These are phyloP conservation scores for Lepilemur ruficaudatus DNA, from an alignment of 2,797 vertebrate genomes.

Conservation along the genomic window DNA sequence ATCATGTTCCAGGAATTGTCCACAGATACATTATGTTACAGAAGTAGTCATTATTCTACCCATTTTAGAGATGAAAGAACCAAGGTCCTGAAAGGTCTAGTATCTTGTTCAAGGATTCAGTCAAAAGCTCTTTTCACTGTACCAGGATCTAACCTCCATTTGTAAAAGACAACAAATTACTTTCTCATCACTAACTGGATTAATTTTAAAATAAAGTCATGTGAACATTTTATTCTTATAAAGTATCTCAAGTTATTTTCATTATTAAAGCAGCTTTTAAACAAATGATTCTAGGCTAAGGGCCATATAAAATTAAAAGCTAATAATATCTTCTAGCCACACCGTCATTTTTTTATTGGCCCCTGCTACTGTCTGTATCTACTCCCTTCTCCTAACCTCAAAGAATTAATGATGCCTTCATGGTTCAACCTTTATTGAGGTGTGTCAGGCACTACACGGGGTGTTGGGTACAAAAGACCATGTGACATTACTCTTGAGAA, in stretches of 20 bases:
- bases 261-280: constrained; percentile 4
- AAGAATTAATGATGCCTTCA: background rate
- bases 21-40: background rate
- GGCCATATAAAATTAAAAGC: background rate
- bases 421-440: background rate
- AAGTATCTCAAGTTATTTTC: background rate
- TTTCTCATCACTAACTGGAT: background rate
- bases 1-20: background rate
- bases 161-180: background rate
- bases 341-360: background rate
- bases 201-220: background rate
- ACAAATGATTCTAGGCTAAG: background rate
- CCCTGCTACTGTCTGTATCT: too few species aligned
- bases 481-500: background rate
- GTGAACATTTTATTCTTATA: background rate
- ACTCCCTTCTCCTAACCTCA: background rate
- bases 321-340: background rate
- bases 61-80: background rate
- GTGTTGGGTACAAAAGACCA: background rate
- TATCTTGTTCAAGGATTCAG: background rate
- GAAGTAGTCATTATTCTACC: background rate
- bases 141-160: background rate
- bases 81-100: background rate
- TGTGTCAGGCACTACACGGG: fast-evolving
- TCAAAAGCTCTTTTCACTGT: background rate